Percentiles rank a stretch among this genome's conserved stretches.
Conservation (phyloP, 2,797 vertebrate genomes). For the Hippocampus kuda region DNA sequence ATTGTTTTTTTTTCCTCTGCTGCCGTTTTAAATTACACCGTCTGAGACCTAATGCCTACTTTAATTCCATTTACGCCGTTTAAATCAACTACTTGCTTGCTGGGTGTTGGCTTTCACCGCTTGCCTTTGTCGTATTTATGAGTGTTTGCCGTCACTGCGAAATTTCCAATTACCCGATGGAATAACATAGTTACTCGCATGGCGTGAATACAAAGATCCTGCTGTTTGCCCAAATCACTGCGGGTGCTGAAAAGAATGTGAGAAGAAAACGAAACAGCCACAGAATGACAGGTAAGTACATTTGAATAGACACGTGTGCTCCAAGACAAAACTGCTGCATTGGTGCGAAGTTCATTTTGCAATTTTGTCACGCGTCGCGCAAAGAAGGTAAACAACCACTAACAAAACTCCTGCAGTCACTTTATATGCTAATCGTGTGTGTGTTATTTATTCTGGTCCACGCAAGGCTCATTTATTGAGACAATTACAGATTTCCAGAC, state of each 20-base stretch:
- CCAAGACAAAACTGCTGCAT: not conserved
- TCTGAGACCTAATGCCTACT: not conserved
- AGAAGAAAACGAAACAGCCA: constrained; percentile 14
- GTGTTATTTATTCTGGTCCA: constrained; percentile 9
- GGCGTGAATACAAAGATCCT: constrained; percentile 19
- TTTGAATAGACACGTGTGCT: not conserved
- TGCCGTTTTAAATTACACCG: not conserved
- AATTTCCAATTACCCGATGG: constrained; percentile 27
- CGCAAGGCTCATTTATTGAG: constrained; percentile 21
- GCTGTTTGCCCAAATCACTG: constrained; percentile 33
- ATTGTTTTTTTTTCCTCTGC: not conserved
- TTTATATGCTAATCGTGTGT: constrained; percentile 30
- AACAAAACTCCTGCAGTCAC: constrained; percentile 19
- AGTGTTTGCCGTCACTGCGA: constrained; percentile 17
- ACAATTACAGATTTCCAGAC: not conserved
- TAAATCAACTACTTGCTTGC: not conserved
- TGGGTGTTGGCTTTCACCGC: not conserved
- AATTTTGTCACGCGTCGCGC: constrained; percentile 8
- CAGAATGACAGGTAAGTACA: constrained; percentile 2
- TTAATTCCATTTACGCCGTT: not conserved
- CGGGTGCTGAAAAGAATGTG: constrained; percentile 16
- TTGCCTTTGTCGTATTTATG: not conserved
- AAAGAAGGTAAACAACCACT: constrained; percentile 14
- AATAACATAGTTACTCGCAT: constrained; percentile 23
- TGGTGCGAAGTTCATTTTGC: constrained; percentile 1